Base-by-base conservation (phyloP, 2,113 vertebrate species). In the Rhinolophus ferrumequinum region DNA sequence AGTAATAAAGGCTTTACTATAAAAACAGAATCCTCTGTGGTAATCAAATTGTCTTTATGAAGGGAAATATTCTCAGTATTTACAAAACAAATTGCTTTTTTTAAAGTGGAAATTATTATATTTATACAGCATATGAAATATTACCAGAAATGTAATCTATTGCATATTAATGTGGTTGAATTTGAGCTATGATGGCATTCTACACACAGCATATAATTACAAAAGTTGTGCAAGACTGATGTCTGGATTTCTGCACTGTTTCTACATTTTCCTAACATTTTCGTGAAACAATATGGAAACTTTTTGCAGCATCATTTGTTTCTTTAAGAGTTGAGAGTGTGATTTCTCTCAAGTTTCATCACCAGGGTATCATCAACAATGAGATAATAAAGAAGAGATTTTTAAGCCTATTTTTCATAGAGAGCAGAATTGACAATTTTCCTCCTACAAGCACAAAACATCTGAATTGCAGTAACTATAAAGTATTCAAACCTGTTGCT, bases 241-340 rank as follows among this genome's bases (percentile, higher is more conserved):
- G 11, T 67, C 26, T 82, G 33, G 12, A 30, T 89, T 26, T 86
- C 22, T 84, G 35, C 8, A 82, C 54, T 50, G 9, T 35, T 84
- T 92, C 62, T 93, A 14, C 24, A 77, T 88, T 84, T 92, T 60
- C 54, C n/a, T 93, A 58, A 69, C 58, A 28, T 69, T 96, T 97
- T 62, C 60, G 50, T 90, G 58, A 66, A 95, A 83, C 33, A 50
- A 69, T 75, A 76, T 41, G 30, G 26, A 60, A 73, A 54, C 3
- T 52, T 93, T 3, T 60, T 28, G 1, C 67, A 89, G 12, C 83
- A 22, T 58, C 30, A 56, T 73, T 75, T 94, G 35, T 70, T 73
- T 58, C 35, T 35, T 58, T 60, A 58, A 79, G 77, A 93, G 56
- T 69, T 77, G 26, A 50, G 22, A 69, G 47, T 89, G 2, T 88